Evolutionary conservation across 2,888 invertebrate genomes (phyloP), one percentile per base, ranked within the genome.

Genomic region (Dicranocentrus wangi): DNA sequence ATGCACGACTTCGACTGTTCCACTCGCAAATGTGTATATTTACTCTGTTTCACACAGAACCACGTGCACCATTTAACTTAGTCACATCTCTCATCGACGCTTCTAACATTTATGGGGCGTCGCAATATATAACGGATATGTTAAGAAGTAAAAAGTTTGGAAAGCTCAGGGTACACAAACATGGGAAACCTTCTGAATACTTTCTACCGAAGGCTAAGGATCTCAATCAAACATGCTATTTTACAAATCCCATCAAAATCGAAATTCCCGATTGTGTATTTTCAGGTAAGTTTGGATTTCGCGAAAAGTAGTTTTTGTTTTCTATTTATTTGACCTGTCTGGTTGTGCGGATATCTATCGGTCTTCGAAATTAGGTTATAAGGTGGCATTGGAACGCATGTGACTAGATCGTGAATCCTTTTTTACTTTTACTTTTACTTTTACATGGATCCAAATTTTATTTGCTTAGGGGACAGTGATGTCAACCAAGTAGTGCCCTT

Each of bases 61-160:
- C 94, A 0, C 90, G 96, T 5, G 93, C 97, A 87, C 97, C 96
- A 87, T 88, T 96, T 73, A 90, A 90, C 89, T 96, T 96, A 89
- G 94, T 93, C 0, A 93, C 94, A 0, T 91, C 95, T 0, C 97
- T 92, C 88, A 92, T 97, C 19, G 97, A 97, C 88, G 96, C 92
- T 0, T 96, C 96, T 0, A 91, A 92, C 0, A 92, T 97, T 13
- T 97, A 97, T 87, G 95, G 96, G 0, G 91, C 91, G 68, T 90
- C 90, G 1, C 89, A 89, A 3, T 89, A 87, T 27, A 82, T 91
- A 25, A 28, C 43, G 8, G 43, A 23, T 1, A 65, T 53, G n/a
- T 51, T 83, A 15, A 42, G 83, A 19, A 2, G 21, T 0, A 60
- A 43, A 25, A 15, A 53, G 25, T 13, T 27, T 1, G 81, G 83